Percentiles rank a stretch among this genome's conserved stretches.
phyloP scores from a whole-genome alignment of 2,888 invertebrate species.

The Standfussiana lucernea region DNA sequence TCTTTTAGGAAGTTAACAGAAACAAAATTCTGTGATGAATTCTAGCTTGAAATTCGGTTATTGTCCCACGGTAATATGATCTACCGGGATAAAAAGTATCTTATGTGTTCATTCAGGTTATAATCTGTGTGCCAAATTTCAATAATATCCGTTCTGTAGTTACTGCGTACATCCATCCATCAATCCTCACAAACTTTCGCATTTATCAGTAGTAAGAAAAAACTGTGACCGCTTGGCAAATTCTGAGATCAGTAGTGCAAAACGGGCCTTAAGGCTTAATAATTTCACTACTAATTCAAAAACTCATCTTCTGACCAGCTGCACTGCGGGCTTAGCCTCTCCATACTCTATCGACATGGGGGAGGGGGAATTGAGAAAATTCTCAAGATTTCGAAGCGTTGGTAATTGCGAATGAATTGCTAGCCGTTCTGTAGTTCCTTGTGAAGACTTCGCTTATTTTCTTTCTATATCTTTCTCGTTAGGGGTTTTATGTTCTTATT shows the following conservation, averaged over 20 bases:
- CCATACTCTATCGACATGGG: neutral
- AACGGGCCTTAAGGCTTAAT: neutral
- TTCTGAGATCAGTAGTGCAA: neutral
- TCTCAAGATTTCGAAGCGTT: constrained; percentile 27
- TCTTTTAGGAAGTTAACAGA: no score
- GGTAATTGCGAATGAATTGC: constrained; percentile 44
- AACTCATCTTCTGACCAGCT: neutral
- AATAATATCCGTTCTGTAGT: neutral
- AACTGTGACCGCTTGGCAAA: no score
- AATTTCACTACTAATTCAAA: neutral
- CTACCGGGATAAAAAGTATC: no score
- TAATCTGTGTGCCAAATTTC: neutral
- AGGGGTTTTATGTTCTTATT: neutral
- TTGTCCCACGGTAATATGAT: neutral
- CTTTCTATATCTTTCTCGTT: neutral
- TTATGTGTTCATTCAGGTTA: neutral
- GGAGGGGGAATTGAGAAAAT: constrained; percentile 38
- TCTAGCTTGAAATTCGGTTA: neutral
- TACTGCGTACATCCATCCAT: neutral
- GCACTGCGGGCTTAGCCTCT: constrained; percentile 42
- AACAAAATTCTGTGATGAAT: no score
- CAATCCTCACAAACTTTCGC: neutral
- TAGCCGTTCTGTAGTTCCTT: neutral
- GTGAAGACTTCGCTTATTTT: neutral
- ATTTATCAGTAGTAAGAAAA: neutral